Percentiles rank a stretch among this genome's conserved stretches.
Conservation (phyloP, 2,113 vertebrate species). For the Ranitomeya imitator region DNA sequence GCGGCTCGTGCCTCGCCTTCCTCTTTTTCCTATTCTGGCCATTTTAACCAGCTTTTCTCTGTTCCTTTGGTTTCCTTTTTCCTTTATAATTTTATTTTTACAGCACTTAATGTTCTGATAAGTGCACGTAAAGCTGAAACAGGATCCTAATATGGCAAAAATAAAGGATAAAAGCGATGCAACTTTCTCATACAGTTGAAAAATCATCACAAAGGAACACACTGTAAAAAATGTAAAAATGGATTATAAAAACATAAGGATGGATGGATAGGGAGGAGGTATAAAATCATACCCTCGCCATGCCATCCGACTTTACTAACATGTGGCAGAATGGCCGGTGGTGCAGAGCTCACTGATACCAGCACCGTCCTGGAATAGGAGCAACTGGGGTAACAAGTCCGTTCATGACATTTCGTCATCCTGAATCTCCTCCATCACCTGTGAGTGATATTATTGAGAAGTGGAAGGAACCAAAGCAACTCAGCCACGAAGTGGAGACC, state of each 20-base stretch:
- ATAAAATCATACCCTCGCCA: too few relatives aligned
- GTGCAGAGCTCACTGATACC: too few relatives aligned
- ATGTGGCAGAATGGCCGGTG: too few relatives aligned
- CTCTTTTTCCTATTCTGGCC: slow-evolving; percentile 49
- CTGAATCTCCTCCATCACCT: too few relatives aligned
- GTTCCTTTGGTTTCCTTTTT: slow-evolving; percentile 61
- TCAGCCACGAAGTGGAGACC: too few relatives aligned
- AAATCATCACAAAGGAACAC: not conserved
- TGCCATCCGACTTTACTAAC: too few relatives aligned
- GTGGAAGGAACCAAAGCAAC: too few relatives aligned
- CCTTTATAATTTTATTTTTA: slow-evolving; percentile 61
- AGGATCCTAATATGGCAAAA: slow-evolving; percentile 26
- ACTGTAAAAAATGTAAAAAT: not conserved
- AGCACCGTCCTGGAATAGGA: too few relatives aligned
- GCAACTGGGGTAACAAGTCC: too few relatives aligned
- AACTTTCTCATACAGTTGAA: not conserved
- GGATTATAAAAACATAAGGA: not conserved
- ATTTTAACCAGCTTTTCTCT: slow-evolving; percentile 58
- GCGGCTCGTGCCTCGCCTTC: slow-evolving; percentile 43
- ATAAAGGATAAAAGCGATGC: slow-evolving; percentile 44
- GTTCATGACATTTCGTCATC: too few relatives aligned
- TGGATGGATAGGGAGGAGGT: too few relatives aligned
- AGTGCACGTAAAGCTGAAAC: slow-evolving; percentile 38
- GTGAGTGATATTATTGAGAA: too few relatives aligned
- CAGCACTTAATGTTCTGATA: slow-evolving; percentile 50